A percentile compares a stretch with the other conserved stretches of the same genome.
phyloP scores from a whole-genome alignment of 2,797 vertebrate genomes.

The Cirrhinus mrigala region DNA sequence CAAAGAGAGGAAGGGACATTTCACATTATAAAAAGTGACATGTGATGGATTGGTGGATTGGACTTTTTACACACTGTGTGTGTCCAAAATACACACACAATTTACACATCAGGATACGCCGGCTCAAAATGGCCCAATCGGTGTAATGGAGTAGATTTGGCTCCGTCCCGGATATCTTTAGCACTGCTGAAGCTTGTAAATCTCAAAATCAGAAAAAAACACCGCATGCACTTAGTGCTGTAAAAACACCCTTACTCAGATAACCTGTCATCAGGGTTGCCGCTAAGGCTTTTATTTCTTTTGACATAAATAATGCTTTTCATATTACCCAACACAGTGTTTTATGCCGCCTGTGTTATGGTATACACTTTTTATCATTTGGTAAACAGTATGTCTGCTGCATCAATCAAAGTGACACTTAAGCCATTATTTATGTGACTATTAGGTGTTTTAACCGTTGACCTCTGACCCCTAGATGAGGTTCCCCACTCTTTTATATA shows the following conservation, averaged over 20 bases:
- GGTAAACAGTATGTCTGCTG: background rate
- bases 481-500: background rate
- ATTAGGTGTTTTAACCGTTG: slow-evolving; percentile 8
- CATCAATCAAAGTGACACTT: slow-evolving; percentile 22
- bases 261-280: slow-evolving; percentile 12
- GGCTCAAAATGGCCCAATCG: slow-evolving; percentile 51
- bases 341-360: background rate
- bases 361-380: background rate
- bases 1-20: slow-evolving; percentile 2
- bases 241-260: slow-evolving; percentile 38
- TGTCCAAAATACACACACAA: slow-evolving; percentile 42
- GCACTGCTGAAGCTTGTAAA: slow-evolving; percentile 48
- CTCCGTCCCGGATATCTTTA: slow-evolving; percentile 27
- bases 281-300: background rate
- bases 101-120: slow-evolving; percentile 44
- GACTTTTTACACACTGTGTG: slow-evolving; percentile 34
- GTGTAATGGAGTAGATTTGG: slow-evolving; percentile 53
- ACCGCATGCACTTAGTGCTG: slow-evolving; percentile 20
- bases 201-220: slow-evolving; percentile 33
- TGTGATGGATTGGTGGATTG: slow-evolving; percentile 47
- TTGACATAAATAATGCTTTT: slow-evolving; percentile 19
- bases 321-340: background rate
- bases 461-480: slow-evolving; percentile 1
- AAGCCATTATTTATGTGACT: background rate
- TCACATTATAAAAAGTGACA: slow-evolving; percentile 21